Base-by-base conservation (phyloP, 2,797 vertebrate species). In the Catostomus latipinnis region DNA sequence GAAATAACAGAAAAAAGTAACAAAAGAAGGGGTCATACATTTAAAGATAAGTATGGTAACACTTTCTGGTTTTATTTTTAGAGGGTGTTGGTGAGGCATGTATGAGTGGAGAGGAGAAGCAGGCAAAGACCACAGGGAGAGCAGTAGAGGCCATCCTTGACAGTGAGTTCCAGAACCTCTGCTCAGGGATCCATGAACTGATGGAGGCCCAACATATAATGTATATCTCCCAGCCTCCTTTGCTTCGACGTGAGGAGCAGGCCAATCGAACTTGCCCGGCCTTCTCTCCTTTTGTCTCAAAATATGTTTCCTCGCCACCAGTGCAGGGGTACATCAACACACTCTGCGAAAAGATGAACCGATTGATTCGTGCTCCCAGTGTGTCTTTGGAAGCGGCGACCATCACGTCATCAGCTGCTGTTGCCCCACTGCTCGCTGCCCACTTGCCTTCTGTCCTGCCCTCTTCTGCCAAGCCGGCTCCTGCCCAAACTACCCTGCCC, bases 141-240 rank as follows among this genome's bases (percentile, higher is more conserved):
- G 90, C 89, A 68, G 78, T 97, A 88, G 96, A 99, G 88, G 93
- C 91, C 13, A 95, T 95, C 13, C 85, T 99, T 6, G 91, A 96
- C 90, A 94, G 96, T 90, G 96, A 98, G 85, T 92, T 97, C 52
- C 94, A 89, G 86, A 91, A 93, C 76, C 97, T 99, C 85, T 94
- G 95, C 68, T 95, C 91, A 62, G 95, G 95, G 87, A 94, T 99
- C 87, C 92, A 94, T 87, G 95, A 95, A 76, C 90, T 98, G 84
- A 91, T 99, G 93, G 95, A 94, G 81, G 92, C 93, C 69, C 95
- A 95, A 70, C 94, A 92, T 74, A 92, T 99, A 82, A 85, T 85
- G 72, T 98, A 97, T 89, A 85, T 89, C 82, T 86, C 95, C 3
- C 88, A 87, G 71, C 84, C 94, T 6, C 76, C 94, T n/a, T 85